phyloP scores from a whole-genome alignment of 92 coral and sea anemone species.

The Porites divaricata region DNA sequence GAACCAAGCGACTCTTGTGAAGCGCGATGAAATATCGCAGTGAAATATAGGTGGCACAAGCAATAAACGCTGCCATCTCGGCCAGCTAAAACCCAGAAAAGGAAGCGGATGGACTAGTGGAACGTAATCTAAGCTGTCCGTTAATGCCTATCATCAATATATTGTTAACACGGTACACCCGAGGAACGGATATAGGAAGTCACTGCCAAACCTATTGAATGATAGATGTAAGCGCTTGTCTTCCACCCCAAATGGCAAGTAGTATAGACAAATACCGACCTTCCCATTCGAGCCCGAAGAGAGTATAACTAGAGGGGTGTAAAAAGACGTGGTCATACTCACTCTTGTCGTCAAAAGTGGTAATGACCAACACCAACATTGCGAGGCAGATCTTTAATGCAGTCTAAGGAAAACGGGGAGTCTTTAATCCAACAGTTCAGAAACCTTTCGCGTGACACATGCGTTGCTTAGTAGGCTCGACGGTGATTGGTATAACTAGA shows the following conservation, averaged over 20 bases:
- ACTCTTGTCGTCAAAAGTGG: slow-evolving; percentile 37
- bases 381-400: background rate
- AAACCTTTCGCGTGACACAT: background rate
- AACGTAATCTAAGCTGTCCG: slow-evolving; percentile 32
- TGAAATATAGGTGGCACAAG: slow-evolving; percentile 16
- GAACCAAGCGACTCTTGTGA: too few relatives aligned
- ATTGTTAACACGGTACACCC: slow-evolving; percentile 65
- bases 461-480: background rate
- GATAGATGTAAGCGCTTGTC: slow-evolving; percentile 55
- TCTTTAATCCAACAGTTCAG: background rate
- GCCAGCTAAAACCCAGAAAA: slow-evolving; percentile 36
- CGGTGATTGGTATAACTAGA: background rate
- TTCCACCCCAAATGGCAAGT: slow-evolving; percentile 71
- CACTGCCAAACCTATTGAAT: slow-evolving; percentile 48
- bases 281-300: slow-evolving; percentile 55
- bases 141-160: slow-evolving; percentile 67
- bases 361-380: background rate
- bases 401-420: background rate
- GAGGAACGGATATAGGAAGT: slow-evolving; percentile 41
- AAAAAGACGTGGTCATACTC: slow-evolving; percentile 60
- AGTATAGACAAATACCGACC: slow-evolving; percentile 53
- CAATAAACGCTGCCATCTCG: slow-evolving; percentile 47
- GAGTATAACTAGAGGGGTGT: slow-evolving; percentile 34
- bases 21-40: too few relatives aligned
- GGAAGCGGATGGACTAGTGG: background rate